phyloP scores from a whole-genome alignment of 1,140 invertebrate species.

The Macrobrachium rosenbergii region DNA sequence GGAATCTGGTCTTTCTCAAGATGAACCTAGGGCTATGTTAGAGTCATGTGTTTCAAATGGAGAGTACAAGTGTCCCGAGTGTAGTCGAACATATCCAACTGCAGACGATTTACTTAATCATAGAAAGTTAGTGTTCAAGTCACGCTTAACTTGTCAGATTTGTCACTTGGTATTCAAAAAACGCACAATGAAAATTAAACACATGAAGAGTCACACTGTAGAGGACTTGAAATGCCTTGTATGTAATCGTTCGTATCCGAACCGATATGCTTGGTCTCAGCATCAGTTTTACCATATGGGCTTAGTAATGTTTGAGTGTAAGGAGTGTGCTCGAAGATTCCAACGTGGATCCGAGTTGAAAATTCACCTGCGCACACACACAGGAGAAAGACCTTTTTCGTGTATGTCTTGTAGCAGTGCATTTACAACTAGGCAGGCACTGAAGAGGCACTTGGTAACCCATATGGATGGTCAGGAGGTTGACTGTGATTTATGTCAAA shows the following conservation, averaged over 20 bases:
- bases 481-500: constrained; percentile 60
- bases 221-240: constrained; percentile 75
- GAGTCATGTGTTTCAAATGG: constrained; percentile 67
- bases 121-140: constrained; percentile 72
- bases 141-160: constrained; percentile 78
- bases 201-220: constrained; percentile 85
- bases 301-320: constrained; percentile 83
- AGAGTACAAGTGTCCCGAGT: constrained; percentile 73
- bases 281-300: constrained; percentile 79
- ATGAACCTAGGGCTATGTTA: constrained; percentile 49
- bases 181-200: constrained; percentile 82
- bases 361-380: constrained; percentile 67
- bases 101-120: constrained; percentile 71
- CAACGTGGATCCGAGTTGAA: constrained; percentile 62
- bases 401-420: constrained; percentile 65
- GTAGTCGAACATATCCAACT: constrained; percentile 71
- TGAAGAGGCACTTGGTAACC: constrained; percentile 60
- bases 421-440: constrained; percentile 55
- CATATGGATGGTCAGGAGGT: constrained; percentile 63
- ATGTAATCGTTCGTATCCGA: constrained; percentile 64
- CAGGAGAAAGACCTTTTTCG: constrained; percentile 67
- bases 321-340: constrained; percentile 68
- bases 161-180: constrained; percentile 88
- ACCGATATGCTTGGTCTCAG: constrained; percentile 74
- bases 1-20: constrained; percentile 28